phyloP scores from a whole-genome alignment of 2,797 vertebrate species.

The Vespertilio murinus region DNA sequence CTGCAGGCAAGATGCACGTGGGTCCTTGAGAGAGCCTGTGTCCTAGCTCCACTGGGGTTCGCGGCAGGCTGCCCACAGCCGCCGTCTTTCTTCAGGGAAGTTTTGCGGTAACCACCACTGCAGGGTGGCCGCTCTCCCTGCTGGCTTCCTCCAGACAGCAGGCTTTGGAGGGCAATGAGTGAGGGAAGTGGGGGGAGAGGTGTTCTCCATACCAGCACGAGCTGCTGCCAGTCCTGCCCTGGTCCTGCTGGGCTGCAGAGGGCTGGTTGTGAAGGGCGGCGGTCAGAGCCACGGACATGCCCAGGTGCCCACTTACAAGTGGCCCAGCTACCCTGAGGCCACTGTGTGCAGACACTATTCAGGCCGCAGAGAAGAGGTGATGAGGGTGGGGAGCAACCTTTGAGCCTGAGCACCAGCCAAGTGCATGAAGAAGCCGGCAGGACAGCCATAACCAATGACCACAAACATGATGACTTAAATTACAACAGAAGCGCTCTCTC shows the following conservation, averaged over 20 bases:
- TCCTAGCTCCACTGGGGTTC: neutral
- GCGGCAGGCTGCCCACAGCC: neutral
- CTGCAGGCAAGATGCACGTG: accelerated
- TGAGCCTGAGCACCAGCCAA: neutral
- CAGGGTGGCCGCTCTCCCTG: neutral
- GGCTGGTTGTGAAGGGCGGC: neutral
- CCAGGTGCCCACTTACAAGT: neutral
- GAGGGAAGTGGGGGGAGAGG: neutral
- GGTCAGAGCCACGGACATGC: neutral
- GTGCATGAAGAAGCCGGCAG: neutral
- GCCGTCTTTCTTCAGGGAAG: neutral
- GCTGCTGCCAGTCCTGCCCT: neutral
- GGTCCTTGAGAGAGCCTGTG: neutral
- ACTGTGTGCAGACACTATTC: no score
- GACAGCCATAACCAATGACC: neutral
- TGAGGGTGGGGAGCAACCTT: neutral
- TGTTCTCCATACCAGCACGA: neutral
- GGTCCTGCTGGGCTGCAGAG: neutral
- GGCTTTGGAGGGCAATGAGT: neutral
- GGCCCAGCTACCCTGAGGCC: neutral
- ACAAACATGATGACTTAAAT: neutral
- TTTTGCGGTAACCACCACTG: neutral
- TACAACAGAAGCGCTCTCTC: neutral
- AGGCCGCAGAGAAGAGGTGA: neutral
- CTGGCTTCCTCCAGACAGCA: conserved; percentile 20